Evolutionary conservation across 2,888 invertebrate species (phyloP), one percentile per base, ranked within the genome.

Genomic region (Gastracanthus pulcherrimus): DNA sequence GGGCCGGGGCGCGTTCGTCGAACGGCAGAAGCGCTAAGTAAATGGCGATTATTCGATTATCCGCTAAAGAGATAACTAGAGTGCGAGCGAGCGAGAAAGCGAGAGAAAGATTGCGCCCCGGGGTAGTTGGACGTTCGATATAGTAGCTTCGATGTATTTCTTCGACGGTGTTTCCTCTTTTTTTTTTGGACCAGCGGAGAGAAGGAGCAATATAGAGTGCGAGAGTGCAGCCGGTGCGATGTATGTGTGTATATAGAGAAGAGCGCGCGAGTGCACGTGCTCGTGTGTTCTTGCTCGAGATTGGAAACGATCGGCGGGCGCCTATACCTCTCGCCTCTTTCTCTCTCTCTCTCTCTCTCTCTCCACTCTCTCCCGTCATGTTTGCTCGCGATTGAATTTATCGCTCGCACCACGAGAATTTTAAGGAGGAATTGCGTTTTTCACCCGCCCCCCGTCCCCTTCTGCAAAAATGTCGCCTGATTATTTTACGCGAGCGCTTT

Each of bases 351-450:
- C n/a, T n/a, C n/a, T n/a, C n/a, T n/a, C n/a, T n/a, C n/a, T n/a
- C n/a, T n/a, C n/a, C n/a, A n/a, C n/a, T n/a, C n/a, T n/a, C n/a
- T n/a, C 38, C 41, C 62, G 70, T 51, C 51, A 66, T 81, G 81
- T 82, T 82, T 82, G 79, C 79, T 82, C 72, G 79, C 79, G 72
- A 82, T 82, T 82, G 79, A 82, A 82, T 82, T 82, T 82, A 82
- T 82, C 71, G 79, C 62, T 45, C 26, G 71, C 60, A 38, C 76
- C 72, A 72, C 16, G 71, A 82, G 79, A 82, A 82, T 82, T 80
- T 79, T 76, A 82, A 82, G 66, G 58, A 76, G 62, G 70, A 38
- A 79, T 76, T 79, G 72, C 34, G 67, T 67, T 76, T 23, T 34
- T 23, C 36, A 9, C 48, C 13, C 5, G 5, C 4, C 34, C 51